Base-by-base conservation (phyloP, 2,113 vertebrate genomes). In the Dolichotis patagonum region DNA sequence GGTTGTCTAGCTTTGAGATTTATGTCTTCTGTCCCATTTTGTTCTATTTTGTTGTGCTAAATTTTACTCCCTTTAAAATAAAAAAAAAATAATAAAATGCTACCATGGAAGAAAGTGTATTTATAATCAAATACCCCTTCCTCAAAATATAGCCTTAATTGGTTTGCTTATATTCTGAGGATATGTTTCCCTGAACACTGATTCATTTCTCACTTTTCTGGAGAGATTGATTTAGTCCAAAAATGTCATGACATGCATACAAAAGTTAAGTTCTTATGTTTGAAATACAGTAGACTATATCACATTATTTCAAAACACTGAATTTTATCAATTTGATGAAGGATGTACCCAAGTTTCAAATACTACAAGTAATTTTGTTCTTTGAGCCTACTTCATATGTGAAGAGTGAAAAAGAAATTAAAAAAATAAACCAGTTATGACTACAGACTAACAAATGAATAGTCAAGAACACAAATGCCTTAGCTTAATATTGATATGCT, bases 211-310 rank as follows among this genome's bases (percentile, higher is more conserved):
- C 17, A 54, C 69, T 88, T 88, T 82, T 95, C 77, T 90, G n/a
- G 82, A 96, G 85, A 62, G 49, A 10, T 81, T 90, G 81, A 89
- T 85, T 95, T 87, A 75, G 85, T 94, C 88, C 85, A 58, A 88
- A 90, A 90, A 96, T 43, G 77, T 56, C 41, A 14, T 80, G 65
- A 88, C 93, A 92, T 20, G 26, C 16, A 52, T 82, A 75, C 78
- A 96, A 88, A 93, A 94, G 91, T 75, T 83, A 96, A 95, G 85
- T 52, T 95, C 94, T 93, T 88, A 43, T 62, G 62, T 93, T 89
- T 88, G 69, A 85, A 88, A 90, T 0, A 97, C 71, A 94, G 60
- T 28, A 93, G 78, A 93, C 3, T 91, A 80, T 63, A 69, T 58
- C 46, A 30, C 32, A 65, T 95, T 82, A 92, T 85, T 41, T 95